Conservation (phyloP, 2,113 vertebrate genomes). For the Corvus hawaiiensis region DNA sequence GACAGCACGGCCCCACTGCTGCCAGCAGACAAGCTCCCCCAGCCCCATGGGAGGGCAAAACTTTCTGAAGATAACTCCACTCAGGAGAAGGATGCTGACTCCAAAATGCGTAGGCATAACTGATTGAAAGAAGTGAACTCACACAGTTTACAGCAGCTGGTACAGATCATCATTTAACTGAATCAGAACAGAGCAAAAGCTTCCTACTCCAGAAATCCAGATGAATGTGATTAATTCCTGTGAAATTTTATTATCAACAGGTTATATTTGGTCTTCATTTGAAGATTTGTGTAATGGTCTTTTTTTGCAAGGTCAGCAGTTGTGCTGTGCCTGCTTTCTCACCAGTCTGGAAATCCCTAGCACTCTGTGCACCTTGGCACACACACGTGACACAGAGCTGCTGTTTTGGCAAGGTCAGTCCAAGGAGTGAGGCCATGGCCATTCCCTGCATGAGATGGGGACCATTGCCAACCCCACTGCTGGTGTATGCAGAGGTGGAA, state of each 20-base stretch:
- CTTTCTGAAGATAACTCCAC: not conserved
- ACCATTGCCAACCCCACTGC: not conserved
- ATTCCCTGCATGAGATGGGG: not conserved
- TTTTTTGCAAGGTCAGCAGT: not conserved
- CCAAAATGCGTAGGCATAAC: not conserved
- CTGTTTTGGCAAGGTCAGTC: not conserved
- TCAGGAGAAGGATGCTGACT: not conserved
- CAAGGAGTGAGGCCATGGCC: fast-evolving
- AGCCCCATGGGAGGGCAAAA: not conserved
- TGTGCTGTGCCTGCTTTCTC: not conserved
- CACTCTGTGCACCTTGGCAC: not conserved
- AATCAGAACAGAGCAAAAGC: slow-evolving; percentile 8
- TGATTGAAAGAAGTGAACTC: slow-evolving; percentile 44
- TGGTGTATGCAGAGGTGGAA: not conserved
- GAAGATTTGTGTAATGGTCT: not conserved
- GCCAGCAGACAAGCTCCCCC: not conserved
- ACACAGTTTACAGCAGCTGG: slow-evolving; percentile 6
- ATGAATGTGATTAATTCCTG: not conserved
- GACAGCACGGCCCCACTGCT: not conserved
- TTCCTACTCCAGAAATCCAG: slow-evolving; percentile 10
- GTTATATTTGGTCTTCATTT: not conserved
- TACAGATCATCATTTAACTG: slow-evolving; percentile 18
- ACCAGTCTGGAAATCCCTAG: not conserved
- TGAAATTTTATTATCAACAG: not conserved
- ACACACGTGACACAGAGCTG: not conserved